phyloP scores from a whole-genome alignment of 2,797 vertebrate species.

The Micromesistius poutassou region DNA sequence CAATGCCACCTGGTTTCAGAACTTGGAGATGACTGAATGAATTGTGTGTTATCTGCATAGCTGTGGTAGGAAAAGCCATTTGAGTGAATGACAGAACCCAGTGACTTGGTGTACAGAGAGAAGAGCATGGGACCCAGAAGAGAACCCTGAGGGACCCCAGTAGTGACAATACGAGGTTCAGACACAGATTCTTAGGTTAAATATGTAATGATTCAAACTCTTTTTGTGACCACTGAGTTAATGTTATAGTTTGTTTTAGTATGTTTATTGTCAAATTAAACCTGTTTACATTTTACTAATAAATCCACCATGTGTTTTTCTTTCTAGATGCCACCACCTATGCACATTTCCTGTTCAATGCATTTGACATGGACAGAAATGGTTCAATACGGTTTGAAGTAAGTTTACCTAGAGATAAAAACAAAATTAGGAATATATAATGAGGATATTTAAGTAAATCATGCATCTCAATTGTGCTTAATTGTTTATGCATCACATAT shows the following conservation, averaged over 20 bases:
- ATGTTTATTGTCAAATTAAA: neutral
- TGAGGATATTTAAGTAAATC: neutral
- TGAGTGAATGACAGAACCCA: too few relatives aligned
- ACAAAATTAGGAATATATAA: neutral
- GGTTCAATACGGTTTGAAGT: conserved; percentile 93
- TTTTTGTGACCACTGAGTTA: neutral
- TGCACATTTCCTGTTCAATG: conserved; percentile 93
- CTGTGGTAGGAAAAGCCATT: too few relatives aligned
- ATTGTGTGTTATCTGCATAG: too few relatives aligned
- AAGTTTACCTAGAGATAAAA: conserved; percentile 27
- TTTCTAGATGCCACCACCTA: conserved; percentile 85
- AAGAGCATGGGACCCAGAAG: too few relatives aligned
- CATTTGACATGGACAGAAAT: conserved; percentile 85
- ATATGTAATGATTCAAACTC: neutral
- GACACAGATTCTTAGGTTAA: too few relatives aligned
- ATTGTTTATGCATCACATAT: neutral
- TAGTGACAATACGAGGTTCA: too few relatives aligned
- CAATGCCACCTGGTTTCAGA: too few relatives aligned
- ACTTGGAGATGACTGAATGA: too few relatives aligned
- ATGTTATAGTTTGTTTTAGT: too few relatives aligned
- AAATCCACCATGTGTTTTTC: conserved; percentile 17
- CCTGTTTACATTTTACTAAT: neutral
- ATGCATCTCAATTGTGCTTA: too few relatives aligned
- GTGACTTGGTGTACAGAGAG: too few relatives aligned
- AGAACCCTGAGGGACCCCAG: too few relatives aligned